Evolutionary conservation across 2,797 vertebrate species (phyloP), one percentile per base, ranked within the genome.

Genomic region (Pterois miles): DNA sequence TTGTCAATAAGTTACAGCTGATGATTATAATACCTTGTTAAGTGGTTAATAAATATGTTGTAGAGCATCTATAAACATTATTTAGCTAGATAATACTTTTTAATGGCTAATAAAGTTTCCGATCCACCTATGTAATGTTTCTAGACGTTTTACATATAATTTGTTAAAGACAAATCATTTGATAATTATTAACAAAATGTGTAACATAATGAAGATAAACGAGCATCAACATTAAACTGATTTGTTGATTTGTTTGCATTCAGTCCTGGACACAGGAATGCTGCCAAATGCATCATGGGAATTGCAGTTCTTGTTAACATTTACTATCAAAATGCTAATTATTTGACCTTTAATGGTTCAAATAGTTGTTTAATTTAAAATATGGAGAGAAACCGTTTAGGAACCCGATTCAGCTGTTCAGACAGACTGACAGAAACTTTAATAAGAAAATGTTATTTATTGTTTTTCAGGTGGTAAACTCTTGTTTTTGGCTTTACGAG

Each of bases 231-330:
- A 14, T 36, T 59, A n/a, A 34, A n/a, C 54, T 0, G 29, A 33
- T 10, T 38, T 46, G n/a, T n/a, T n/a, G n/a, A n/a, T n/a, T 65
- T 50, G 25, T 65, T 50, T 20, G 43, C 20, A 9, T 66, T 22
- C 8, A 69, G 20, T 7, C 23, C 27, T 6, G 0, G 48, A 14
- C 22, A 36, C 46, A 8, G 18, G 6, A 8, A 4, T 12, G 50
- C 65, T 13, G 33, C 16, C 65, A 58, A 70, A 48, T n/a, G 67
- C 38, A 27, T 70, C 67, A 23, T 70, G 66, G 66, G 53, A 69
- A 16, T 2, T 71, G 29, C 20, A 59, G 40, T 60, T 60, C 14
- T 34, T 66, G 20, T 8, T 64, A 27, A 18, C 40, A 43, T 43
- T 5, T 16, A 0, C 40, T 29, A n/a, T 22, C 31, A 43, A 63